Evolutionary conservation across 2,797 vertebrate species (phyloP).

Genomic region (Monodelphis domestica): DNA sequence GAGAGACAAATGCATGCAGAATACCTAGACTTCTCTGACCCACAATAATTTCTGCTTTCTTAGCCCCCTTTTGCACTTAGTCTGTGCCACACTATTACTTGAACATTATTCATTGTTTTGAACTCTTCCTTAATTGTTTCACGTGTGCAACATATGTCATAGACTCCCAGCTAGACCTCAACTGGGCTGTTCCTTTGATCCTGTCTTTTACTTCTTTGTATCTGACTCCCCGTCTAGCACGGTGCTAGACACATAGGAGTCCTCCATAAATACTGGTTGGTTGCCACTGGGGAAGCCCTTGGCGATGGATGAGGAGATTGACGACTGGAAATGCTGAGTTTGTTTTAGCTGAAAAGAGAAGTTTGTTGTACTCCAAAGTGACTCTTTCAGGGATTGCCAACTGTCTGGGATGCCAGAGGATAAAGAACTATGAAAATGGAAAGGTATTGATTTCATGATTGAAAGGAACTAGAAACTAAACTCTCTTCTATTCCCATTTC

Average conservation of each 20-base stretch:
- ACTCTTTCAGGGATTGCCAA: neutral
- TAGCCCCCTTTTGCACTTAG: neutral
- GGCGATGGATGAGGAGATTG: neutral
- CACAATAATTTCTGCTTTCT: neutral
- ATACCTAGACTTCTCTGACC: neutral
- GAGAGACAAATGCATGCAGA: neutral
- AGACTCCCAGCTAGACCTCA: neutral
- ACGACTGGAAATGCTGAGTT: neutral
- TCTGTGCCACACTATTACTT: neutral
- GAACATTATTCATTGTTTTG: neutral
- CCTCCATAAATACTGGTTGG: neutral
- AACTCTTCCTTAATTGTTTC: neutral
- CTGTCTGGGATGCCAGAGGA: neutral
- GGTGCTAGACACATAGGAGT: no score
- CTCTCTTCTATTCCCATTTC: neutral
- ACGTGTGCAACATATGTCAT: neutral
- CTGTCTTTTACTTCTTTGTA: neutral
- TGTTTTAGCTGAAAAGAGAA: neutral
- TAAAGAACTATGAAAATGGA: neutral
- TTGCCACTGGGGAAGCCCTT: conserved; percentile 5
- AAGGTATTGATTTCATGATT: neutral
- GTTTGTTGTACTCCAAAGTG: neutral
- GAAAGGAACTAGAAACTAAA: neutral
- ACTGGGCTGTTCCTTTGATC: neutral
- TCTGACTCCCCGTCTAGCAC: neutral